Base-by-base conservation (phyloP, 2,797 vertebrate species). In the Coccyzus lansbergi region DNA sequence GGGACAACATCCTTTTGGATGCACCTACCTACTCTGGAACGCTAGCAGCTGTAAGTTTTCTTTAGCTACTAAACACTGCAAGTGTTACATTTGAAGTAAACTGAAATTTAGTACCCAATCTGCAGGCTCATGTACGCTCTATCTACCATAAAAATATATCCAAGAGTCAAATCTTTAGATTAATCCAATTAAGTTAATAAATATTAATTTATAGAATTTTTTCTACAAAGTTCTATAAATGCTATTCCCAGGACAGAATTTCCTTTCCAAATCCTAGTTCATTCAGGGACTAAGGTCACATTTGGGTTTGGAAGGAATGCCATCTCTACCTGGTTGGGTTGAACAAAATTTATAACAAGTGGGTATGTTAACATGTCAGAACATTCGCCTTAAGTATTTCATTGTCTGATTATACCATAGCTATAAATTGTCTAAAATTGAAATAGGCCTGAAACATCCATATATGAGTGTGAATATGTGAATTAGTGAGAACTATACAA, bases 1-100 rank as follows among this genome's bases (percentile, higher is more conserved):
- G 99, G 78, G 99, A 99, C 95, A 99, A 98, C 28, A 90, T 99
- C 62, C 98, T 99, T 65, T 82, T 99, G 63, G 99, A 99, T 79
- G 97, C 98, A 5, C 99, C 99, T 24, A 98, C 98, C 3, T 99
- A 99, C 70, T 71, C 99, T 3, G 99, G 99, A 52, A 99, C 98
- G 3, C 96, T 99, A 55, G 96, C 98, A 69, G 98, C 98, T 34
- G 99, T 99, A 96, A 98, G 98, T 97, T 92, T 58, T 87, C 40
- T 33, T 83, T 58, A 52, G 24, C 52, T 86, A 34, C 55, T 76
- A 60, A 72, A 60, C 9, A 14, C 3, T 40, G 21, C 33, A 15
- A 62, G 22, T 60, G 19, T 72, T 82, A 34, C 7, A 14, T 44
- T 42, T 87, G 18, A 85, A 84, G 18, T 67, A 34, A 84, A 52